These are phyloP conservation scores for Nycticorax nycticorax DNA, from an alignment of 2,113 vertebrate genomes.

Conservation along the genomic window DNA sequence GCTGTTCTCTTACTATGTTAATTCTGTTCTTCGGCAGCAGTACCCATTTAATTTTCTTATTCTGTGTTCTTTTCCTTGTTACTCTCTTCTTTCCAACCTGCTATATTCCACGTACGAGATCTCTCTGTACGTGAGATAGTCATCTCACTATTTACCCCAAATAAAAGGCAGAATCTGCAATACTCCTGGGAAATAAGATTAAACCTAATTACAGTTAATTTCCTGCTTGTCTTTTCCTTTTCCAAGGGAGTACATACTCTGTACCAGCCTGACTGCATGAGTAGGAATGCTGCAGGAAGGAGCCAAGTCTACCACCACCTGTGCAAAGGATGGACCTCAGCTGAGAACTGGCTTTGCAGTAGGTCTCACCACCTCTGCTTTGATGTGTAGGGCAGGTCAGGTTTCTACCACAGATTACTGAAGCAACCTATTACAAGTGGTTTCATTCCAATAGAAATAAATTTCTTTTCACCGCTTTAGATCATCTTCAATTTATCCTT, in stretches of 20 bases:
- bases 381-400: not conserved
- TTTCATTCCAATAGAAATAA: not conserved
- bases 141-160: not conserved
- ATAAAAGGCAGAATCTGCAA: not conserved
- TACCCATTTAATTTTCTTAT: not conserved
- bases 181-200: not conserved
- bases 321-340: not conserved
- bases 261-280: fast-evolving
- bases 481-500: not conserved
- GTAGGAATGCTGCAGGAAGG: not conserved
- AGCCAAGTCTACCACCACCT: not conserved
- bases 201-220: not conserved
- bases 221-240: not conserved
- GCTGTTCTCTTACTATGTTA: not conserved
- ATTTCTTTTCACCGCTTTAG: not conserved
- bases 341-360: not conserved
- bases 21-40: not conserved
- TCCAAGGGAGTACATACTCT: not conserved
- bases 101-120: not conserved
- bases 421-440: not conserved
- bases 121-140: fast-evolving
- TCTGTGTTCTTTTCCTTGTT: not conserved
- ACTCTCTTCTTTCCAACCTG: not conserved
- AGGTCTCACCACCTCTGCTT: not conserved
- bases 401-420: not conserved